Percentiles rank a stretch among this genome's conserved stretches.
Conservation (phyloP, 2,113 vertebrate genomes). For the Aphyosemion australe region DNA sequence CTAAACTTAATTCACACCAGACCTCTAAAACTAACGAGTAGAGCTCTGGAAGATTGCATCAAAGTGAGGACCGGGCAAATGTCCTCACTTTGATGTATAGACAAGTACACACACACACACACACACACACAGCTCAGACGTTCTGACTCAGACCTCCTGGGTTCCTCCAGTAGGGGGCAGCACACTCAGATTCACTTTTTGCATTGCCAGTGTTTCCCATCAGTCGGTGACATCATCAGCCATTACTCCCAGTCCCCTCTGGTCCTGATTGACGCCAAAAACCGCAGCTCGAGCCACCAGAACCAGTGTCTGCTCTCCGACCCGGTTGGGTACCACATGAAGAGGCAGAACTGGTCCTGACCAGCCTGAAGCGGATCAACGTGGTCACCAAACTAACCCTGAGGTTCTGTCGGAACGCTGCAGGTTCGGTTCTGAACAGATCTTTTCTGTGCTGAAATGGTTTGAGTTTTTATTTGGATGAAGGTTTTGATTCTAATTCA, state of each 20-base stretch:
- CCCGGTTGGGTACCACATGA: conserved; percentile 73
- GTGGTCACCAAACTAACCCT: no score
- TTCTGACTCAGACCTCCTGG: neutral
- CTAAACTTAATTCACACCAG: no score
- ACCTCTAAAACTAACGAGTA: no score
- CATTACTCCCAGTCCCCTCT: conserved; percentile 88
- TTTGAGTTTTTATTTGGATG: no score
- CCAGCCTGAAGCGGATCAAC: neutral
- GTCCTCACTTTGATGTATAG: no score
- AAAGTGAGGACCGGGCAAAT: no score
- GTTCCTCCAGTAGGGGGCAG: neutral
- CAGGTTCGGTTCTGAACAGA: no score
- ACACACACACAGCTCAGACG: neutral
- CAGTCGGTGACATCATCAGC: conserved; percentile 86
- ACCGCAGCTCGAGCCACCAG: conserved; percentile 82
- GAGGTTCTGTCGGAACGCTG: no score
- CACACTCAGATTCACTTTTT: neutral
- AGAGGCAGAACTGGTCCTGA: conserved; percentile 39
- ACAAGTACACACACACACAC: no score
- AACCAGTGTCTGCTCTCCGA: conserved; percentile 88
- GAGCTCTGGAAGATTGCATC: no score
- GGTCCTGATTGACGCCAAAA: conserved; percentile 93
- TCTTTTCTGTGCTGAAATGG: no score
- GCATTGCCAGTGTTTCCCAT: conserved; percentile 78
- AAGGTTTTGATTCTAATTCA: no score